Evolutionary conservation across 2,797 vertebrate genomes (phyloP).

Genomic region (Pangasius larnaudii): DNA sequence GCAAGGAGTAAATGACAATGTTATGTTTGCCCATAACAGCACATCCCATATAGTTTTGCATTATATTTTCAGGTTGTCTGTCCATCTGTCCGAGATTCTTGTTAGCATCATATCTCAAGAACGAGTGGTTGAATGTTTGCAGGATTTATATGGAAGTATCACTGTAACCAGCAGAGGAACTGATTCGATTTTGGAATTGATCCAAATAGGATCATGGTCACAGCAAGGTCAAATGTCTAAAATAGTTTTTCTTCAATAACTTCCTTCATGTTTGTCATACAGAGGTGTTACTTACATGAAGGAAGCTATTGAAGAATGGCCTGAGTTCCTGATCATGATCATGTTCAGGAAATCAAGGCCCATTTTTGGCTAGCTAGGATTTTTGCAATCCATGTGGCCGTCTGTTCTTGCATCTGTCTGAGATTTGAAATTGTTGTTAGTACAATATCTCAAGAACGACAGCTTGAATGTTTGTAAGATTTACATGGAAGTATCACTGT

Average conservation of each 20-base stretch:
- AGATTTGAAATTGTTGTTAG: background rate
- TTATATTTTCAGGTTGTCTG: background rate
- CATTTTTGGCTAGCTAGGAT: background rate
- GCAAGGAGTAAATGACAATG: background rate
- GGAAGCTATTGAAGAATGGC: too few relatives aligned
- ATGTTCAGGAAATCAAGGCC: background rate
- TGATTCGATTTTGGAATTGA: background rate
- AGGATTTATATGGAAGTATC: background rate
- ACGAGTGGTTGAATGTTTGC: background rate
- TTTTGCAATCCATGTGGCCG: background rate
- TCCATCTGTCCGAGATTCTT: background rate
- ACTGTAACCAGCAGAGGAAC: background rate
- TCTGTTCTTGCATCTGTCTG: background rate
- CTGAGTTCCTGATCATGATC: background rate
- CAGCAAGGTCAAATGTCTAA: background rate
- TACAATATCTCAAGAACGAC: background rate
- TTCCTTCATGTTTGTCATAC: background rate
- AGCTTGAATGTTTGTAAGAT: background rate
- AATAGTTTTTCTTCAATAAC: background rate
- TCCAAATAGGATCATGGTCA: background rate
- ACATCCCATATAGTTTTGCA: background rate
- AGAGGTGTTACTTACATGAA: background rate
- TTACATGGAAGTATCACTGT: background rate
- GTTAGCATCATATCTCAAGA: background rate
- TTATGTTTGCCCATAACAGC: background rate